Evolutionary conservation across 2,888 invertebrate species (phyloP), one percentile per base, ranked within the genome.

Genomic region (Venusia cambrica): DNA sequence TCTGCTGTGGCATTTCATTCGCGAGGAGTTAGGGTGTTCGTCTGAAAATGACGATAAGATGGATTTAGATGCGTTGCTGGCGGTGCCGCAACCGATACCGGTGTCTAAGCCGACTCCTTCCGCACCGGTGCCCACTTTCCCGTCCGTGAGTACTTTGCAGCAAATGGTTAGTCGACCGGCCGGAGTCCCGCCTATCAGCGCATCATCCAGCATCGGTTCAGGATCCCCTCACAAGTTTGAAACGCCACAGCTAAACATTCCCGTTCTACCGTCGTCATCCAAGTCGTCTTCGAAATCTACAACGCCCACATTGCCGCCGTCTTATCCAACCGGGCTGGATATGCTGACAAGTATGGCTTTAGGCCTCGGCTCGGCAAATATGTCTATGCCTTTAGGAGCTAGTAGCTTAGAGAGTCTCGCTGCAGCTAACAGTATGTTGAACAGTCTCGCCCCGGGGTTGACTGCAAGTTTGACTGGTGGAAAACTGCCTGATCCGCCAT

Each of bases 1-100:
- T 2, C 88, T 91, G 2, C 76, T 95, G 17, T 95, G 95, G 95
- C 92, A 92, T 58, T 93, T 92, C 61, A 92, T 95, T 35, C 90
- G 92, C 29, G 93, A 93, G 45, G 90, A 93, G 59, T 78, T 95
- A 28, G 93, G 93, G 17, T 93, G 93, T 53, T 76, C 87, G 1
- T 85, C 85, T 7, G 91, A 91, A 30, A 87, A 91, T n/a, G 91
- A 91, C 27, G 92, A 93, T 45, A 92, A 92, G 65, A 90, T 91
- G 70, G 90, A 92, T 56, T 74, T 88, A 16, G 87, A 87, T 51
- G 84, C 88, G 13, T 65, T 91, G 37, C 69, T 91, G 30, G 90
- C 90, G 2, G 90, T 90, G 19, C 90, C 91, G 16, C 88, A 88
- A 56, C 78, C 81, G 2, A 81, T 88, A 35, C 87, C 87, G 0